Base-by-base conservation (phyloP, 2,888 invertebrate species). In the Eulithis testata region DNA sequence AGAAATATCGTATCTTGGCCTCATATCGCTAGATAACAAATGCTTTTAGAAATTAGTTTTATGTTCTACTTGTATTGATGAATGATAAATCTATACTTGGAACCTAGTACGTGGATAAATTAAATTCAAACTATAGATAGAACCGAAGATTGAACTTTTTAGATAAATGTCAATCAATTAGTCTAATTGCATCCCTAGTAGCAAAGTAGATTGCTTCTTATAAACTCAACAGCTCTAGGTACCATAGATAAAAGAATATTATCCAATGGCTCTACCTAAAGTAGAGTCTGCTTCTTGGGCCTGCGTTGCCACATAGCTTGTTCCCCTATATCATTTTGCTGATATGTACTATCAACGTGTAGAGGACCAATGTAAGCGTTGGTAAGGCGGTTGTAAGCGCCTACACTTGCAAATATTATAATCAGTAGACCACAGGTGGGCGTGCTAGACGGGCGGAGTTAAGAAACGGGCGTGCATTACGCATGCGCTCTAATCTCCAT, bases 351-450 rank as follows among this genome's bases (percentile, higher is more conserved):
- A 58, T 47, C 49, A 47, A 40, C 57, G 52, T 57, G 31, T 14
- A 47, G 52, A 63, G 6, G 51, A 53, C 47, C 45, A 63, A 47
- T 58, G 14, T 47, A 44, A 60, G 47, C 45, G 51, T 45, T 31
- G 50, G 8, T 50, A 50, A 9, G 80, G 78, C 50, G 44, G 14
- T 45, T 60, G 44, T 44, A 87, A 80, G 80, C 78, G 73, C 76
- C 62, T 67, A 63, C 52, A 61, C 75, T 81, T 78, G 81, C 78
- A 65, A 73, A 63, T 65, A 21, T 21, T 21, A 68, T 78, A 70
- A 76, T 68, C 78, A 83, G 83, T 80, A 84, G 79, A 87, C 87
- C 84, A 90, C 90, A 90, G 90, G 90, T 91, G 91, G 91, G 91
- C 91, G 92, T 88, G 71, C 72, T 76, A 74, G 79, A 75, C 88